Conservation (phyloP, 1,140 invertebrate genomes). For the Drosophila equinoxialis region DNA sequence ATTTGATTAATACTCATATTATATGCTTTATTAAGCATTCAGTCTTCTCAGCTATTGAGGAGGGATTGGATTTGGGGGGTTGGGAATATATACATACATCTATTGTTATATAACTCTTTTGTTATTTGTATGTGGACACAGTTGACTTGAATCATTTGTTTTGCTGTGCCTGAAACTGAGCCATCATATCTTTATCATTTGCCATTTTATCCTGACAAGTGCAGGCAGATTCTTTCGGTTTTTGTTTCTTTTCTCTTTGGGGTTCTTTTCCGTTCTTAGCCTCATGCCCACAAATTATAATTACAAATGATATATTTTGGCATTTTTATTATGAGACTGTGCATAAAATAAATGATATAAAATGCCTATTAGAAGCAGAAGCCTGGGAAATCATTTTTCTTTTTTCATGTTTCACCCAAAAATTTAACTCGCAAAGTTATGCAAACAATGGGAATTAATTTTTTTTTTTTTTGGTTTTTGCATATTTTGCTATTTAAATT, state of each 20-base stretch:
- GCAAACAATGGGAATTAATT: not conserved
- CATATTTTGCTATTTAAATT: not conserved
- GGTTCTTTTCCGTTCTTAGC: not conserved
- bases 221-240: slow-evolving; percentile 33
- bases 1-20: slow-evolving; percentile 79
- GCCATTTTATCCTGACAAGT: slow-evolving; percentile 44
- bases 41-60: slow-evolving; percentile 23
- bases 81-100: not conserved
- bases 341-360: slow-evolving; percentile 63
- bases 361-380: slow-evolving; percentile 48
- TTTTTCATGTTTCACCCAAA: not conserved
- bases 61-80: not conserved
- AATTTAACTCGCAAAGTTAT: not conserved
- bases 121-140: slow-evolving; percentile 36
- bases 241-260: not conserved
- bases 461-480: not conserved
- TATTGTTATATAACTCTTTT: slow-evolving; percentile 73
- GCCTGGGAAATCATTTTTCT: too few species aligned
- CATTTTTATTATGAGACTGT: slow-evolving; percentile 64
- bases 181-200: slow-evolving; percentile 42
- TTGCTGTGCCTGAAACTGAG: slow-evolving; percentile 16
- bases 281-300: slow-evolving; percentile 52
- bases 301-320: slow-evolving; percentile 66
- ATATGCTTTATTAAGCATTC: slow-evolving; percentile 76
- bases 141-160: slow-evolving; percentile 69